These are phyloP conservation scores for Otocyon megalotis DNA, from an alignment of 2,113 vertebrate genomes.

Conservation along the genomic window DNA sequence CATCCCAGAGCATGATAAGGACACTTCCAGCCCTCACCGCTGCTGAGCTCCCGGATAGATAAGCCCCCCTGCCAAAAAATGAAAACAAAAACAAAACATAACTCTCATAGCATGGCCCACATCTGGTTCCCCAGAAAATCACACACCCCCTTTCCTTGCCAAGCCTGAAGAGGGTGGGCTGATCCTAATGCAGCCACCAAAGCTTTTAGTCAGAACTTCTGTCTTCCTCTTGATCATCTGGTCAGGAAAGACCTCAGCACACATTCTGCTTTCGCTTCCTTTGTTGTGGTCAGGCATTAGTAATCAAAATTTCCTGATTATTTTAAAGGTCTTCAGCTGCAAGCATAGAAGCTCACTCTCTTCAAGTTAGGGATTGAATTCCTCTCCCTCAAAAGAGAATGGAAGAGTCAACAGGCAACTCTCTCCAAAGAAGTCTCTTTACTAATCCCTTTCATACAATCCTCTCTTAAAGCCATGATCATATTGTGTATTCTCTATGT, in stretches of 20 bases:
- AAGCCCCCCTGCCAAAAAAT: neutral
- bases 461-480: neutral
- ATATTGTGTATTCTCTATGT: neutral
- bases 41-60: neutral
- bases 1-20: neutral
- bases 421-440: neutral
- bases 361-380: neutral
- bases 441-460: neutral
- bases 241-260: neutral
- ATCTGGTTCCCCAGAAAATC: neutral
- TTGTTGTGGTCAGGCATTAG: neutral
- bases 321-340: neutral
- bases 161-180: neutral
- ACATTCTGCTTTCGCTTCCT: neutral
- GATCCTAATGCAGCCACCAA: neutral
- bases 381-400: neutral
- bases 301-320: neutral
- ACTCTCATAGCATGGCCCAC: neutral
- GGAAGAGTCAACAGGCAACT: neutral
- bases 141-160: neutral
- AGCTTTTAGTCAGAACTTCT: neutral
- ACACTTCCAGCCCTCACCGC: rapidly evolving
- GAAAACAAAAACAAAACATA: neutral
- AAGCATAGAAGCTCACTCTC: neutral
- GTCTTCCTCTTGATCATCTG: neutral